A percentile compares a stretch with the other conserved stretches of the same genome.
Evolutionary conservation across 2,113 vertebrate genomes (phyloP).

Genomic region (Pelobates fuscus): DNA sequence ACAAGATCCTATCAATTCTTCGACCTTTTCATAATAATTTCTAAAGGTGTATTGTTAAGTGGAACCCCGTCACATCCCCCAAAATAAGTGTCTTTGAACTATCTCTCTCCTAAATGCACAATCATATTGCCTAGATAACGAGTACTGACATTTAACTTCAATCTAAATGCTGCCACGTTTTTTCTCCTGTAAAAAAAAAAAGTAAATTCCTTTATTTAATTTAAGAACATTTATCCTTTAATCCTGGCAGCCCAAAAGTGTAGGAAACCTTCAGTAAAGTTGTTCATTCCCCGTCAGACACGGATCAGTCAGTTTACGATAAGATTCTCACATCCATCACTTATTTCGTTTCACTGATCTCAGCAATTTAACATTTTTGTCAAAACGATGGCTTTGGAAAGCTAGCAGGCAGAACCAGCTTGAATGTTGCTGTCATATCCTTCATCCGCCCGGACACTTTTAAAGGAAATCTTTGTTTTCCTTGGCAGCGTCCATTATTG

Average conservation of each 20-base stretch:
- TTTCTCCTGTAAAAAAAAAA: too few relatives aligned
- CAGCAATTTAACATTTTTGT: conserved; percentile 6
- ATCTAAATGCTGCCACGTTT: too few relatives aligned
- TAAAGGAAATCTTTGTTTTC: conserved; percentile 48
- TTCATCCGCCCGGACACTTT: conserved; percentile 13
- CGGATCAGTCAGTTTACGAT: not conserved
- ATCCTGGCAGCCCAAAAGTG: not conserved
- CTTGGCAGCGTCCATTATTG: conserved; percentile 39
- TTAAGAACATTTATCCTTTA: conserved; percentile 1
- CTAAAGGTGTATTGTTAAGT: too few relatives aligned
- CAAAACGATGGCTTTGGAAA: not conserved
- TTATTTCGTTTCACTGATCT: not conserved
- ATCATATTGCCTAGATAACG: too few relatives aligned
- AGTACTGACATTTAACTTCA: too few relatives aligned
- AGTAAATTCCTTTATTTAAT: not conserved
- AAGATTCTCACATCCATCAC: conserved; percentile 27
- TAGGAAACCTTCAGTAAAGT: not conserved
- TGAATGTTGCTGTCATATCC: conserved; percentile 29
- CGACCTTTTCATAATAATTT: too few relatives aligned
- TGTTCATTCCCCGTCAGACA: not conserved
- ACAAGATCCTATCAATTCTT: too few relatives aligned
- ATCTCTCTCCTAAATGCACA: too few relatives aligned
- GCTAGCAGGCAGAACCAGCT: conserved; percentile 6
- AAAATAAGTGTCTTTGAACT: too few relatives aligned
- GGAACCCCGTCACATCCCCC: too few relatives aligned